Evolutionary conservation across 2,797 vertebrate genomes (phyloP).

Genomic region (Amniataba percoides): DNA sequence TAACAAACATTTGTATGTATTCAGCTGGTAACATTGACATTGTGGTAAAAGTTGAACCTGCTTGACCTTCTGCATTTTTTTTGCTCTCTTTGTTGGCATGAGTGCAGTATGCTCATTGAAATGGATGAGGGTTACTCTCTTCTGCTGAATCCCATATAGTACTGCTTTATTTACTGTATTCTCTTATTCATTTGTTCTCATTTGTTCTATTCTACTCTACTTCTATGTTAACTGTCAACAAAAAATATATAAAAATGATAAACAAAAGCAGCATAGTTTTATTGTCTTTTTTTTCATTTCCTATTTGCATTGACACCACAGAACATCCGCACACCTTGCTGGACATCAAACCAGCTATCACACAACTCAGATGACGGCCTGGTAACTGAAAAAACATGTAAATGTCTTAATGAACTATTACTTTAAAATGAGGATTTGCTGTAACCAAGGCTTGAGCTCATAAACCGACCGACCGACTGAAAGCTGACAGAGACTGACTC

Average conservation of each 20-base stretch:
- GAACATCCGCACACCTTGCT: not conserved
- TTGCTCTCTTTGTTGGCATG: not conserved
- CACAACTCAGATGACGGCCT: not conserved
- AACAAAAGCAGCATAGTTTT: not conserved
- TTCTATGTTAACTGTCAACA: not conserved
- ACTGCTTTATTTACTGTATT: not conserved
- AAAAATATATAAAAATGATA: not conserved
- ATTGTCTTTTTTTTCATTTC: not conserved
- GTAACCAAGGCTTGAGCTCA: constrained; percentile 23
- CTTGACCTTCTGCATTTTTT: not conserved
- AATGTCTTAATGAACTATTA: constrained; percentile 15
- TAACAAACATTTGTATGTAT: not conserved
- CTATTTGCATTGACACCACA: not conserved
- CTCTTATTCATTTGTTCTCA: not conserved
- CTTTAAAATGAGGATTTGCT: constrained; percentile 14
- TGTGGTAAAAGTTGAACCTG: not conserved
- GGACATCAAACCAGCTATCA: not conserved
- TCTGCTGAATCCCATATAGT: not conserved
- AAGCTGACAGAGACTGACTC: constrained; percentile 43
- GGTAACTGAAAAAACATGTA: constrained; percentile 9
- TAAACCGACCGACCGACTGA: constrained; percentile 19
- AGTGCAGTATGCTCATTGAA: not conserved
- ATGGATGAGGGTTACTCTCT: not conserved
- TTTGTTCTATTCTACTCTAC: not conserved
- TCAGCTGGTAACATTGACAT: not conserved